Evolutionary conservation across 30 jellyfish, hydroid and myxozoan species (phyloP).

Genomic region (Catostylus mosaicus): DNA sequence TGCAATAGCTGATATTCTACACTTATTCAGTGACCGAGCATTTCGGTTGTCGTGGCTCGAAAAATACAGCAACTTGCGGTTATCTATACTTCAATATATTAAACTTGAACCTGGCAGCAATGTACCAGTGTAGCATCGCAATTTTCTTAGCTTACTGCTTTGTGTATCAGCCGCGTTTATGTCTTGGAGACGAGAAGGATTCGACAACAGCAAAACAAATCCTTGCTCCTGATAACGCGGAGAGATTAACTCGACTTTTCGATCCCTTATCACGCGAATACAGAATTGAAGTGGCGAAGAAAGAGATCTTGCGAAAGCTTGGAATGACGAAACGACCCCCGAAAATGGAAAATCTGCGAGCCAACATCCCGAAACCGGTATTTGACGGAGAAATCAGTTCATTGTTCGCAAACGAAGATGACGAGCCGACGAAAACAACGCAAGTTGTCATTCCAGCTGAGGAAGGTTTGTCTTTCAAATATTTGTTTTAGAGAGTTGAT

Average conservation of each 20-base stretch:
- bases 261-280: conserved; percentile 23
- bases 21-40: background rate
- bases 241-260: conserved; percentile 1
- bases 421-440: conserved; percentile 45
- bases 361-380: conserved; percentile 69
- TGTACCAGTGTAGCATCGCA: background rate
- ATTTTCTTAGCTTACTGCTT: background rate
- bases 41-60: background rate
- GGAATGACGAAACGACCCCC: conserved; percentile 68
- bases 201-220: background rate
- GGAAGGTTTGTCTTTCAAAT: conserved; percentile 36
- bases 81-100: too few relatives aligned
- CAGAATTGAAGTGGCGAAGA: conserved; percentile 56
- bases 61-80: too few relatives aligned
- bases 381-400: conserved; percentile 64
- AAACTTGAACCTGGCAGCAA: too few relatives aligned
- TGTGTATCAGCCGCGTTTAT: background rate
- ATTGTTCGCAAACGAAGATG: conserved; percentile 23
- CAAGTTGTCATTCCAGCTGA: conserved; percentile 68
- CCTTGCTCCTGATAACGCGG: background rate
- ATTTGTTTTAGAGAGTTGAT: too few relatives aligned
- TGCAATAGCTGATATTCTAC: conserved; percentile 29
- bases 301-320: conserved; percentile 51
- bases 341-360: conserved; percentile 39
- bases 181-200: background rate